These are phyloP conservation scores for Cygnus olor DNA, from an alignment of 2,797 vertebrate species.

Conservation along the genomic window DNA sequence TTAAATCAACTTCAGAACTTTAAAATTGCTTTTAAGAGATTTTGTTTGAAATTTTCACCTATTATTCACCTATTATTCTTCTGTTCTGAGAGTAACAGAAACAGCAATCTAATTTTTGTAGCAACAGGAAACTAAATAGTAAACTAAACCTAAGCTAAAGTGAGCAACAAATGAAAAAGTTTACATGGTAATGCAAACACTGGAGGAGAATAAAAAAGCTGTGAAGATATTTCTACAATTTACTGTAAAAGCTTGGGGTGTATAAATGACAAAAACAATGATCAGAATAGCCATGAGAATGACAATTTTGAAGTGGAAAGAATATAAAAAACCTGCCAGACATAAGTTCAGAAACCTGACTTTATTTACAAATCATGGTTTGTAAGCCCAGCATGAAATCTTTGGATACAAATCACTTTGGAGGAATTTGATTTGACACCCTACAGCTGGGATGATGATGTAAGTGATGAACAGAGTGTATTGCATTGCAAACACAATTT, in stretches of 20 bases:
- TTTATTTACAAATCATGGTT: constrained; percentile 34
- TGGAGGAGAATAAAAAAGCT: background rate
- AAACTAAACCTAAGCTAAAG: background rate
- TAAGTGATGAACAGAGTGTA: background rate
- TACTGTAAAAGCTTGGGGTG: background rate
- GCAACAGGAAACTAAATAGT: background rate
- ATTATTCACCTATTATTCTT: background rate
- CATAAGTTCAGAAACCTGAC: background rate
- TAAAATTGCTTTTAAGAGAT: background rate
- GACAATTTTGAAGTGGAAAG: background rate
- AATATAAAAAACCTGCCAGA: background rate
- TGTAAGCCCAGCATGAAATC: constrained; percentile 63
- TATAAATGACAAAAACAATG: background rate
- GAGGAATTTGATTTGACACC: constrained; percentile 37
- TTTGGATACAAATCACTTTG: background rate
- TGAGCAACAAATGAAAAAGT: background rate
- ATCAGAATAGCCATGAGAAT: background rate
- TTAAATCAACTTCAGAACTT: background rate
- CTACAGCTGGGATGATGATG: background rate
- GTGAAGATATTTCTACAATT: background rate
- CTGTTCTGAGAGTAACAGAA: background rate
- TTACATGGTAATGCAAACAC: background rate
- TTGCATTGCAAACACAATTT: background rate
- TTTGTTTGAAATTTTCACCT: background rate
- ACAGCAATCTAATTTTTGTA: background rate